Evolutionary conservation across 2,888 invertebrate species (phyloP), one percentile per base, ranked within the genome.

Genomic region (Eupelmus urozonus): DNA sequence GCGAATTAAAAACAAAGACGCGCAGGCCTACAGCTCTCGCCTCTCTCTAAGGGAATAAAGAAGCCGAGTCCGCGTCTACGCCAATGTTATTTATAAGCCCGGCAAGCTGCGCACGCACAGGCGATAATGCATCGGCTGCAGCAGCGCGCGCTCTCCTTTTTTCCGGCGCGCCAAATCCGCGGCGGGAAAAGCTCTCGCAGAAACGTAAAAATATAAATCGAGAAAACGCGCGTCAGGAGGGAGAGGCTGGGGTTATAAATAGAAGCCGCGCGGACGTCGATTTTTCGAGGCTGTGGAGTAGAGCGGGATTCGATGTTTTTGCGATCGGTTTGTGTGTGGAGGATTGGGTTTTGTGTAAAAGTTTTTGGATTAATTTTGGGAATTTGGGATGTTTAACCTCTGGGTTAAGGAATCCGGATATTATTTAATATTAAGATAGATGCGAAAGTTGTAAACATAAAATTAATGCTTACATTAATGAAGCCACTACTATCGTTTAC

Each of bases 171-270:
- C 76, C 49, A 57, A 70, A 70, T 27, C 70, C 55, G 42, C 63
- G 51, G n/a, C 18, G 53, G 16, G 13, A 2, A 27, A n/a, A 70
- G 63, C 70, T 70, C 69, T 76, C 20, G 53, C 20, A 4, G 5
- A 20, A 18, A 11, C 49, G 42, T 59, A 79, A 79, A 79, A 76
- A 79, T 79, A 79, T 72, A 75, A 76, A 72, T 72, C 67, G 79
- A 72, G 75, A 72, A 71, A 79, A 79, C 75, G 72, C 71, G 71
- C 76, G 62, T 76, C 70, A 73, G 73, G 40, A 51, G 3, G 23
- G 18, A 62, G 51, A 55, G 29, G 20, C 40, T 18, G 23, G 63
- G 18, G 49, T 59, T 78, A 79, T 79, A 66, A 79, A 79, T 79
- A 79, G 78, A 57, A 3, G 2, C 3, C 25, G 49, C 16, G 2